Evolutionary conservation across 2,113 vertebrate species (phyloP).

Genomic region (Zonotrichia leucophrys): DNA sequence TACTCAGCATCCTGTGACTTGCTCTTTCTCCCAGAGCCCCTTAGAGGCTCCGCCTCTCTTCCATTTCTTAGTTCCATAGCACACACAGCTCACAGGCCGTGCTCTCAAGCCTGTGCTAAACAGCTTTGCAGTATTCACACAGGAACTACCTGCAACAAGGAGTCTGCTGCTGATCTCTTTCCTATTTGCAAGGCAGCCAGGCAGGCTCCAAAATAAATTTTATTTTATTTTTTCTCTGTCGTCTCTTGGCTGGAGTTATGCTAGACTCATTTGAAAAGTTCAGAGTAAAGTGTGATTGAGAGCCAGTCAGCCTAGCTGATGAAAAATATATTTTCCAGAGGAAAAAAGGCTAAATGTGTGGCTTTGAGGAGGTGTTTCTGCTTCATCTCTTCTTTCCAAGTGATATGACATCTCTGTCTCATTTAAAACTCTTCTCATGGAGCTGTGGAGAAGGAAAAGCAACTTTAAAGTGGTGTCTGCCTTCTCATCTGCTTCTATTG

Average conservation of each 20-base stretch:
- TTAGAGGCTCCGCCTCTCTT: neutral
- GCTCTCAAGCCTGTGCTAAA: neutral
- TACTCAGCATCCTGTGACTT: neutral
- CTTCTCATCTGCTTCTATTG: neutral
- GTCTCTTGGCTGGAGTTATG: neutral
- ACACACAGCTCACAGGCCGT: accelerated
- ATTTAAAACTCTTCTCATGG: neutral
- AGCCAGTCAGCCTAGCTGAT: neutral
- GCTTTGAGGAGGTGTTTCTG: neutral
- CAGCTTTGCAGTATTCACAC: accelerated
- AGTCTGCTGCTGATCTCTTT: neutral
- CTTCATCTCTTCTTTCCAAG: neutral
- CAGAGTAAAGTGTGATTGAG: neutral
- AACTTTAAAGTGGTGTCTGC: neutral
- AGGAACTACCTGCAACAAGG: neutral
- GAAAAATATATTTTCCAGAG: neutral
- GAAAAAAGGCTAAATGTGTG: neutral
- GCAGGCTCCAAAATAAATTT: neutral
- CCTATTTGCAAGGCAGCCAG: neutral
- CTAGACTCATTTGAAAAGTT: neutral
- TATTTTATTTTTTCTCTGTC: neutral
- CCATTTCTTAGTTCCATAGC: neutral
- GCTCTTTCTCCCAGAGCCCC: neutral
- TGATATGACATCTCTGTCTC: neutral
- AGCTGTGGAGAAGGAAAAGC: neutral